These are phyloP conservation scores for Myiozetetes cayanensis DNA, from an alignment of 2,113 vertebrate species.

Conservation along the genomic window DNA sequence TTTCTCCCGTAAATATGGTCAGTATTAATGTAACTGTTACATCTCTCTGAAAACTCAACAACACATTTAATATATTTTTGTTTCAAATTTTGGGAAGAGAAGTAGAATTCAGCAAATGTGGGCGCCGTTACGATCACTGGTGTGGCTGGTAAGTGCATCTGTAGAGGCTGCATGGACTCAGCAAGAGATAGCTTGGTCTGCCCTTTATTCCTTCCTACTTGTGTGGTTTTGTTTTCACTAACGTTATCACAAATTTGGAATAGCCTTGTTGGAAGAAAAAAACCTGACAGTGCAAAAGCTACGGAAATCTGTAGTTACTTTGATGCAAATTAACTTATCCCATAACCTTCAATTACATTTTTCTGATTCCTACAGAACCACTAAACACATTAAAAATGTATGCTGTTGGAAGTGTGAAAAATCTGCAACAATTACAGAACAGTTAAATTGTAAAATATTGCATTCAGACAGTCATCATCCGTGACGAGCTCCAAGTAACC, in stretches of 20 bases:
- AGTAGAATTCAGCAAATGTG: conserved; percentile 42
- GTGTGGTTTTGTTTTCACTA: background rate
- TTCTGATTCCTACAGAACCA: background rate
- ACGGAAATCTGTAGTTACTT: background rate
- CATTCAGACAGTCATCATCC: background rate
- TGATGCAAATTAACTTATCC: conserved; percentile 16
- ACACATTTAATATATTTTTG: conserved; percentile 64
- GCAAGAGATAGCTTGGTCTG: background rate
- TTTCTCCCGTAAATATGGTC: conserved; percentile 46
- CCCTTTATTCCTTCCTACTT: background rate
- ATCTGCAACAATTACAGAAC: conserved; percentile 37
- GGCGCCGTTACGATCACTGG: background rate
- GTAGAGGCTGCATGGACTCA: background rate
- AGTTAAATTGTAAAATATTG: conserved; percentile 20
- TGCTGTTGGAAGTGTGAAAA: conserved; percentile 18
- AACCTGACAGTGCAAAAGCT: background rate
- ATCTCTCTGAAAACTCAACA: conserved; percentile 57
- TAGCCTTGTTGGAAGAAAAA: background rate
- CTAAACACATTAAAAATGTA: conserved; percentile 3
- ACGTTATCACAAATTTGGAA: background rate
- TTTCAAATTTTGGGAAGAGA: conserved; percentile 57
- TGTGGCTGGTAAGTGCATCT: background rate
- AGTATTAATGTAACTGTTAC: conserved; percentile 66
- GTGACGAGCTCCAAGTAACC: background rate
- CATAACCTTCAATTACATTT: conserved; percentile 14